phyloP scores from a whole-genome alignment of 1,140 invertebrate species.

The Macrobrachium rosenbergii region DNA sequence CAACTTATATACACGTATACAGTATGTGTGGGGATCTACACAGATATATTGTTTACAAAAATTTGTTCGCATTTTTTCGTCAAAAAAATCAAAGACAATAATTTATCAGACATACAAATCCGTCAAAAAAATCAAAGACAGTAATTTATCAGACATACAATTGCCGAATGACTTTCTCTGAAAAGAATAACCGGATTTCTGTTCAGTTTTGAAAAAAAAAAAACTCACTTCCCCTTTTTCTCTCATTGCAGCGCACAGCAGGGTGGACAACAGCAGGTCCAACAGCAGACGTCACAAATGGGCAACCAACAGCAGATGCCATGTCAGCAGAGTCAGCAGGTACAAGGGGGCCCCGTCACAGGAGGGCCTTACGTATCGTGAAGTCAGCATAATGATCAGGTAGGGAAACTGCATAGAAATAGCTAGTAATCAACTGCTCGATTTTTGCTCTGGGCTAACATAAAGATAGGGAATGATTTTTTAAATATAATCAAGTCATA shows the following conservation, averaged over 20 bases:
- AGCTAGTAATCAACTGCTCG: slow-evolving; percentile 31
- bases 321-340: slow-evolving; percentile 60
- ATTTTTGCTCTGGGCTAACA: background rate
- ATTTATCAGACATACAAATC: no score
- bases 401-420: slow-evolving; percentile 32
- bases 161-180: no score
- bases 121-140: no score
- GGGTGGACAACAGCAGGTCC: slow-evolving; percentile 50
- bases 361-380: slow-evolving; percentile 61
- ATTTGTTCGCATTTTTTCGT: no score
- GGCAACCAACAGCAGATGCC: slow-evolving; percentile 60
- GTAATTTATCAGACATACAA: no score
- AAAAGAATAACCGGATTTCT: background rate
- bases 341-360: slow-evolving; percentile 62
- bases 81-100: no score
- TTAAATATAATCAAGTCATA: no score
- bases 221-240: background rate
- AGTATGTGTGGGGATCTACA: no score
- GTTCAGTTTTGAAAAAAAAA: background rate
- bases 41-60: no score
- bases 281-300: slow-evolving; percentile 59
- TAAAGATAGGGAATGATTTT: no score
- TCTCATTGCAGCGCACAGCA: slow-evolving; percentile 56
- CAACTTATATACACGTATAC: no score
- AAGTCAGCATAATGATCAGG: slow-evolving; percentile 60